phyloP scores from a whole-genome alignment of 1,140 invertebrate species.

The Nephotettix cincticeps region DNA sequence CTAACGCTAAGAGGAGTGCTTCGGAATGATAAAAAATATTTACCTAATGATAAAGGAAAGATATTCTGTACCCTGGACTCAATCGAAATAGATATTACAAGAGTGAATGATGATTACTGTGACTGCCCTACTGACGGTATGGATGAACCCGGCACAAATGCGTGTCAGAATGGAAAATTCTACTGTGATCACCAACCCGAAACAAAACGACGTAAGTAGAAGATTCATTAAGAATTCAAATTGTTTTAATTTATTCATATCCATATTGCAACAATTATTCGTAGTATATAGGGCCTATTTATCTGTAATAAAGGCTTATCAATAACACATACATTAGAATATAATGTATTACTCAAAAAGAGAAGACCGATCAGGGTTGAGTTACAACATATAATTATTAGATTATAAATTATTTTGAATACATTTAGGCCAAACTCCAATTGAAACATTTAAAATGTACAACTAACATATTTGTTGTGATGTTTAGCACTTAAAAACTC shows the following conservation, averaged over 20 bases:
- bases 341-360: no score
- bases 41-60: conserved; percentile 44
- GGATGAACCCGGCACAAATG: conserved; percentile 89
- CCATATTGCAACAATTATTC: no score
- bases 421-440: no score
- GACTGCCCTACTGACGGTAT: conserved; percentile 81
- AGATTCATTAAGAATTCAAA: neutral
- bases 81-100: conserved; percentile 53
- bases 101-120: conserved; percentile 93
- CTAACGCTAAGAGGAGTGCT: neutral
- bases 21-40: conserved; percentile 39
- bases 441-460: no score
- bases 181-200: conserved; percentile 63
- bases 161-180: conserved; percentile 80
- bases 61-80: conserved; percentile 50
- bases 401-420: no score
- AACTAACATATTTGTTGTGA: no score
- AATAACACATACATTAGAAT: no score
- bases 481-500: no score
- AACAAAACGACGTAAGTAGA: conserved; percentile 3
- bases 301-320: no score
- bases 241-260: neutral
- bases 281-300: no score
- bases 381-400: no score
- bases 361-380: no score